Conservation (phyloP, 1,140 invertebrate species). For the Dreissena rostriformis region DNA sequence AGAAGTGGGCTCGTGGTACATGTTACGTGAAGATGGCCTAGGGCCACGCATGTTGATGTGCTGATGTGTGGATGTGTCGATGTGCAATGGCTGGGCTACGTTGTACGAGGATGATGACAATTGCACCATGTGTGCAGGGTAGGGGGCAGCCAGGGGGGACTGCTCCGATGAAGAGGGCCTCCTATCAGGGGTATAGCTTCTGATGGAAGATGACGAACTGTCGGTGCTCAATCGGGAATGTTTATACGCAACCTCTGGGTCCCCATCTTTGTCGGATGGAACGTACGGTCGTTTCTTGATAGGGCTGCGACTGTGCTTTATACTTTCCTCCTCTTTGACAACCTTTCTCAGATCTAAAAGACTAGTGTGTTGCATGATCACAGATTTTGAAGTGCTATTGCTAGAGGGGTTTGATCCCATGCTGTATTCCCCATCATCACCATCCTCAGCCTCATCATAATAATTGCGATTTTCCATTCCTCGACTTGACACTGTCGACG, state of each 20-base stretch:
- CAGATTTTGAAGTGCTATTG: slow-evolving; percentile 62
- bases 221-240: slow-evolving; percentile 56
- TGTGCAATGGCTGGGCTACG: slow-evolving; percentile 11
- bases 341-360: slow-evolving; percentile 75
- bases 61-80: slow-evolving; percentile 12
- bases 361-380: slow-evolving; percentile 73
- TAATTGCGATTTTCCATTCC: background rate
- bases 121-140: slow-evolving; percentile 14
- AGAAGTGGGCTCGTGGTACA: slow-evolving; percentile 20
- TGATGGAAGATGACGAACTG: slow-evolving; percentile 44
- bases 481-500: background rate
- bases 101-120: slow-evolving; percentile 1
- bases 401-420: background rate
- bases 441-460: slow-evolving; percentile 19
- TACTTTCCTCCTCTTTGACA: slow-evolving; percentile 54
- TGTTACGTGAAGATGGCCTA: background rate
- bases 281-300: slow-evolving; percentile 79
- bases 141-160: slow-evolving; percentile 44
- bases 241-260: slow-evolving; percentile 50
- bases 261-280: slow-evolving; percentile 53
- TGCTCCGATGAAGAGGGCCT: slow-evolving; percentile 12
- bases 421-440: slow-evolving; percentile 7
- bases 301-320: slow-evolving; percentile 71
- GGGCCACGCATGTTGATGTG: slow-evolving; percentile 2
- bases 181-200: slow-evolving; percentile 19